phyloP scores from a whole-genome alignment of 2,797 vertebrate species.

The Tauraco hartlaubi region DNA sequence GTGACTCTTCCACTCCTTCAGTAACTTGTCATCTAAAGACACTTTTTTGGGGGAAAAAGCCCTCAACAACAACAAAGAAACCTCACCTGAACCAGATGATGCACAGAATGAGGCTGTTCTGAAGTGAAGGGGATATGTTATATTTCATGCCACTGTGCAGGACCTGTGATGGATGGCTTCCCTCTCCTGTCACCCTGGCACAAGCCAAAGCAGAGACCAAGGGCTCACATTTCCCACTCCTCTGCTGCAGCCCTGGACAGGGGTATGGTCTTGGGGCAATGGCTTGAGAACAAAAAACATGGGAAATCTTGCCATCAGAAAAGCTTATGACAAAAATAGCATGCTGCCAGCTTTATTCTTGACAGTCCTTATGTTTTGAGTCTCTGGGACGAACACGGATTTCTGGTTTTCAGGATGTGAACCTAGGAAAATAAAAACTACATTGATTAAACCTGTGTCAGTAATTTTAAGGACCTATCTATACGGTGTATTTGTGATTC shows the following conservation, averaged over 20 bases:
- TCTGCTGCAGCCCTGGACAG: background rate
- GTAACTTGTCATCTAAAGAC: background rate
- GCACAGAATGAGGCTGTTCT: background rate
- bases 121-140: rapidly evolving
- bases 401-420: background rate
- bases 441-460: background rate
- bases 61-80: background rate
- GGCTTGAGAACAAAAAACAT: background rate
- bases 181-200: background rate
- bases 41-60: rapidly evolving
- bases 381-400: background rate
- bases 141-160: background rate
- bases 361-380: background rate
- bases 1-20: background rate
- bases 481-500: background rate
- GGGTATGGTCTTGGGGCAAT: rapidly evolving
- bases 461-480: background rate
- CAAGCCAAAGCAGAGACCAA: background rate
- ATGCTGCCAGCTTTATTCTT: background rate
- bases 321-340: background rate
- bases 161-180: background rate
- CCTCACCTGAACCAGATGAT: background rate
- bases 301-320: background rate
- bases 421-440: background rate
- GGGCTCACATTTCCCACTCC: background rate